Evolutionary conservation across 23 tunicate genomes (phyloP), one percentile per base, ranked within the genome.

Genomic region (Phallusia fumigata): DNA sequence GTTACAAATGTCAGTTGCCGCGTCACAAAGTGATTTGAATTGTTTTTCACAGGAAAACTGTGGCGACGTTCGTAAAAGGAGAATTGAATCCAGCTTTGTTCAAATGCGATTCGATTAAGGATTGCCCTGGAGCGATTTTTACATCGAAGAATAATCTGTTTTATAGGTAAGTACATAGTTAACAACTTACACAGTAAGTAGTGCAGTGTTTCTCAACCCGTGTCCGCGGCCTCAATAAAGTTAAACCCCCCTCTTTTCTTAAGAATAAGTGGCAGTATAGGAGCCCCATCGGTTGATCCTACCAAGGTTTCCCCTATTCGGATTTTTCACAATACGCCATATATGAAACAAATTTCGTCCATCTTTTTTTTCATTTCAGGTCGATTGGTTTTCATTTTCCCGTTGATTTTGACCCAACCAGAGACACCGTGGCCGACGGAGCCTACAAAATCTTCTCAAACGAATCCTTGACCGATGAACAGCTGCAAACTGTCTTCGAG

Each of bases 31-130:
- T 58, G 16, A 3, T 40, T 58, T 22, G 69, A 58, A 1, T 58
- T 58, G 69, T 52, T 53, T 28, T 2, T 24, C 30, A n/a, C n/a
- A 93, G 98, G 47, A 64, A 40, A 77, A 93, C 98, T 18, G 89
- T 89, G 5, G 98, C 98, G 73, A 93, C 92, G 11, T 93, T 88
- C 65, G 90, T 93, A 32, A 81, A 84, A 58, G 98, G 98, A 19
- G 84, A 88, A 65, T 76, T 93, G 35, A 93, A 88, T 53, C 36
- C 87, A 2, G 77, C 77, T 18, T 52, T 82, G 32, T 93, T 93
- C 44, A 28, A 85, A 34, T 93, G 98, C 73, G 76, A 88, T 33
- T 91, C 96, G 30, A 47, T 49, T 24, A 24, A 65, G 16, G 49
- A 65, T 11, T 93, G 98, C 72, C 93, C 98, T 15, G 82, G 33